These are phyloP conservation scores for Sardinella longiceps DNA, from an alignment of 2,797 vertebrate species.

Conservation along the genomic window DNA sequence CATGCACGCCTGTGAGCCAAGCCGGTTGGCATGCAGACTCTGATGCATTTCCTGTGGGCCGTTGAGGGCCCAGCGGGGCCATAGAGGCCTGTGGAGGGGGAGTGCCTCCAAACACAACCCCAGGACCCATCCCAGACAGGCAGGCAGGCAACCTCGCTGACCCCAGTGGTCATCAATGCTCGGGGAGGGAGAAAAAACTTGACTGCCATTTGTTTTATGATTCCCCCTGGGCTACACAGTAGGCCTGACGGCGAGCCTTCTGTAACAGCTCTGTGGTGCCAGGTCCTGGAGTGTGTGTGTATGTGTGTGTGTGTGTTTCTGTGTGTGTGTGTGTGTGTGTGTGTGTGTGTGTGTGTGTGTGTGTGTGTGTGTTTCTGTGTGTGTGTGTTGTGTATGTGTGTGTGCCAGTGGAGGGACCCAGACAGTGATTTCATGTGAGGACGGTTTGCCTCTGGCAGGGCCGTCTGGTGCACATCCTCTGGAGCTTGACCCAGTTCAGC, in stretches of 20 bases:
- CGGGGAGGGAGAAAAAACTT: background rate
- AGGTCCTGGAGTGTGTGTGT: background rate
- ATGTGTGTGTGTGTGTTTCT: background rate
- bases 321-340: slow-evolving; percentile 7
- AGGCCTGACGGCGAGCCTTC: background rate
- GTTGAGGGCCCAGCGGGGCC: background rate
- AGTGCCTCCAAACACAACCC: background rate
- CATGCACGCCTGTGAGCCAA: background rate
- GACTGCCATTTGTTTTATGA: background rate
- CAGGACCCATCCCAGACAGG: background rate
- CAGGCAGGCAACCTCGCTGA: background rate
- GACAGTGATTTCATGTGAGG: slow-evolving; percentile 44
- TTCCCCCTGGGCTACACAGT: background rate
- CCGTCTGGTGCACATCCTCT: slow-evolving; percentile 63
- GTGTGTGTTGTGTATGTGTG: slow-evolving; percentile 4
- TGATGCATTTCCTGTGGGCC: background rate
- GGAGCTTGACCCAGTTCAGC: slow-evolving; percentile 52
- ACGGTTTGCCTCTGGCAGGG: slow-evolving; percentile 57
- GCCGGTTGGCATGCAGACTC: background rate
- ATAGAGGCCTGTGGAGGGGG: background rate
- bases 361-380: background rate
- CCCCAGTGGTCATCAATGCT: background rate
- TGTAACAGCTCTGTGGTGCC: background rate
- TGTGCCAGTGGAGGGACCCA: background rate
- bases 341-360: background rate